phyloP scores from a whole-genome alignment of 2,888 invertebrate genomes.

The Cheilosia variabilis region DNA sequence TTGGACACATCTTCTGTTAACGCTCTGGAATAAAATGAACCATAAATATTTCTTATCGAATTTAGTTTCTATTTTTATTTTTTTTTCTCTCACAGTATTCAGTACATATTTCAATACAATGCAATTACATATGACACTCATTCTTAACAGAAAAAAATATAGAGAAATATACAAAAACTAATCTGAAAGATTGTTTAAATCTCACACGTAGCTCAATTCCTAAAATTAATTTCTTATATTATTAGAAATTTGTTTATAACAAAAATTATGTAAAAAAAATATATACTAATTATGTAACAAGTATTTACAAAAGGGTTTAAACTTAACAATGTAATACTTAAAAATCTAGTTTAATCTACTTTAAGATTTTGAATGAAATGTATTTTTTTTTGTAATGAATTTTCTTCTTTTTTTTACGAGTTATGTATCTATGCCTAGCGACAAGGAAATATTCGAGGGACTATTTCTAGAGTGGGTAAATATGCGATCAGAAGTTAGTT shows the following conservation, averaged over 20 bases:
- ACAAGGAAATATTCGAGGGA: conserved; percentile 17
- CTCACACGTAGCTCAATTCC: conserved; percentile 56
- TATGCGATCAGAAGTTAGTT: conserved; percentile 1
- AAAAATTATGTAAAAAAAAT: conserved; percentile 20
- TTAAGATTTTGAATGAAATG: background rate
- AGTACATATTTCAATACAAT: background rate
- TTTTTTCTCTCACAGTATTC: conserved; percentile 1
- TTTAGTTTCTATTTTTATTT: conserved; percentile 20
- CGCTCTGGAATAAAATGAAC: background rate
- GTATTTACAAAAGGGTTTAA: conserved; percentile 43
- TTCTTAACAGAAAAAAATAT: conserved; percentile 4
- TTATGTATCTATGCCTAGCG: background rate
- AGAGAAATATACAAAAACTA: conserved; percentile 14
- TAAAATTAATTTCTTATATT: conserved; percentile 21
- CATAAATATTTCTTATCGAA: conserved; percentile 2
- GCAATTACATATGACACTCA: background rate
- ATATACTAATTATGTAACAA: conserved; percentile 26
- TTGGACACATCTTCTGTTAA: too few species aligned
- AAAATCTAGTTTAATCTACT: background rate
- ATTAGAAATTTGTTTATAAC: conserved; percentile 12
- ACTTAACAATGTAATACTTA: conserved; percentile 41
- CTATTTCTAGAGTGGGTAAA: background rate
- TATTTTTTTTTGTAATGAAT: background rate
- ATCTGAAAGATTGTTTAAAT: conserved; percentile 37
- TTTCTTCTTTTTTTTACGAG: background rate